A percentile compares a stretch with the other conserved stretches of the same genome.
Evolutionary conservation across 1,140 invertebrate genomes (phyloP).

Genomic region (Vanessa atalanta): DNA sequence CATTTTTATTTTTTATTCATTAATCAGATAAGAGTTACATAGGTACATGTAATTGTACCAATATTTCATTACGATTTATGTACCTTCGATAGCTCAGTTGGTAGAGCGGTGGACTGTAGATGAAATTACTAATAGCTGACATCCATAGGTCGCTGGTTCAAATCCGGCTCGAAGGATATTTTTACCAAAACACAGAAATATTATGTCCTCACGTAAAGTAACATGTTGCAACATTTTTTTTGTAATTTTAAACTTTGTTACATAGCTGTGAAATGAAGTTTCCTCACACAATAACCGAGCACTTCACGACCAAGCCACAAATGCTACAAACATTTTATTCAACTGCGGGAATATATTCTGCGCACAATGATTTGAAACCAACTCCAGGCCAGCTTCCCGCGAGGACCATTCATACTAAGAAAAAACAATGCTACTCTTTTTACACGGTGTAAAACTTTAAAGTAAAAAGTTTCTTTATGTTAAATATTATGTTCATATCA

Average conservation of each 20-base stretch:
- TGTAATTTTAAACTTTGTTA: background rate
- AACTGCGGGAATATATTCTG: conserved; percentile 12
- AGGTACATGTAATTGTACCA: background rate
- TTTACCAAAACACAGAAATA: conserved; percentile 8
- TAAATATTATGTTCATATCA: no score
- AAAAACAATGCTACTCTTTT: conserved; percentile 49
- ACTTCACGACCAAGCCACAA: conserved; percentile 15
- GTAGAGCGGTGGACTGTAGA: conserved; percentile 92
- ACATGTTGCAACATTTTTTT: background rate
- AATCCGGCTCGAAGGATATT: conserved; percentile 69
- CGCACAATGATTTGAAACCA: conserved; percentile 12
- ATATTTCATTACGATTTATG: background rate
- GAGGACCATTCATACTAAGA: conserved; percentile 43
- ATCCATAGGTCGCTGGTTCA: conserved; percentile 80
- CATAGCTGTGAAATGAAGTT: background rate
- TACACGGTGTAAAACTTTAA: conserved; percentile 15
- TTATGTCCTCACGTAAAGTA: background rate
- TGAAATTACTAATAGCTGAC: conserved; percentile 31
- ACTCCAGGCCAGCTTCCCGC: conserved; percentile 33
- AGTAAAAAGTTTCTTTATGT: background rate
- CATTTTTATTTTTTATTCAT: no score
- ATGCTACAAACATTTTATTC: conserved; percentile 13
- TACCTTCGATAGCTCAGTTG: conserved; percentile 89
- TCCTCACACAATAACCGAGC: conserved; percentile 1
- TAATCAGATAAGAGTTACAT: background rate